phyloP scores from a whole-genome alignment of 2,888 invertebrate genomes.

The Didymodactylos carnosus region DNA sequence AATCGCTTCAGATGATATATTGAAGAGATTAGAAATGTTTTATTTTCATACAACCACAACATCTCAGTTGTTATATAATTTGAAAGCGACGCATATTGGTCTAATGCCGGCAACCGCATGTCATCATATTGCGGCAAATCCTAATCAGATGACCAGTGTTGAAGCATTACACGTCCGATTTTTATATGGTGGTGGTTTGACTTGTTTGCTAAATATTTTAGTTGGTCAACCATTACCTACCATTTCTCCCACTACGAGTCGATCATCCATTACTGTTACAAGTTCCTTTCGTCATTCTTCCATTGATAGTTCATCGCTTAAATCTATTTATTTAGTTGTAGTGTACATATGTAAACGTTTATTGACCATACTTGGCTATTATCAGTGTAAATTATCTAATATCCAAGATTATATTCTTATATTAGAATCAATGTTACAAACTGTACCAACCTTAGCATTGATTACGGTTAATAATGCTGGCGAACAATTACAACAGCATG shows the following conservation, averaged over 20 bases:
- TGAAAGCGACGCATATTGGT: slow-evolving; percentile 60
- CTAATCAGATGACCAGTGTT: not conserved
- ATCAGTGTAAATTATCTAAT: not conserved
- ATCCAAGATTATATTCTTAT: not conserved
- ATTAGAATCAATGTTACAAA: not conserved
- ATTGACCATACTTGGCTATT: not conserved
- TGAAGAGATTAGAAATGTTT: slow-evolving; percentile 36
- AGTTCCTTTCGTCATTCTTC: slow-evolving; percentile 29
- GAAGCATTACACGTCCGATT: not conserved
- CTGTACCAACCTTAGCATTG: not conserved
- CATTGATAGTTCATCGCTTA: slow-evolving; percentile 43
- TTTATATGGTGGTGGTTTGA: not conserved
- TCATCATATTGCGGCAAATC: too few species aligned
- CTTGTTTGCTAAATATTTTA: not conserved
- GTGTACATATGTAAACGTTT: not conserved
- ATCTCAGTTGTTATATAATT: slow-evolving; percentile 37
- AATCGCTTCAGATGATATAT: slow-evolving; percentile 36
- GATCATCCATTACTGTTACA: slow-evolving; percentile 43
- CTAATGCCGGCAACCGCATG: slow-evolving; percentile 76
- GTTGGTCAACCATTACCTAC: not conserved
- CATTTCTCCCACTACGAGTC: not conserved
- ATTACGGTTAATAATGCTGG: too few species aligned
- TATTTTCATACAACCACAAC: slow-evolving; percentile 52
- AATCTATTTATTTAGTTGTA: not conserved
- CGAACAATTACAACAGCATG: not conserved